These are phyloP conservation scores for Lasiurus borealis DNA, from an alignment of 2,113 vertebrate species.

Conservation along the genomic window DNA sequence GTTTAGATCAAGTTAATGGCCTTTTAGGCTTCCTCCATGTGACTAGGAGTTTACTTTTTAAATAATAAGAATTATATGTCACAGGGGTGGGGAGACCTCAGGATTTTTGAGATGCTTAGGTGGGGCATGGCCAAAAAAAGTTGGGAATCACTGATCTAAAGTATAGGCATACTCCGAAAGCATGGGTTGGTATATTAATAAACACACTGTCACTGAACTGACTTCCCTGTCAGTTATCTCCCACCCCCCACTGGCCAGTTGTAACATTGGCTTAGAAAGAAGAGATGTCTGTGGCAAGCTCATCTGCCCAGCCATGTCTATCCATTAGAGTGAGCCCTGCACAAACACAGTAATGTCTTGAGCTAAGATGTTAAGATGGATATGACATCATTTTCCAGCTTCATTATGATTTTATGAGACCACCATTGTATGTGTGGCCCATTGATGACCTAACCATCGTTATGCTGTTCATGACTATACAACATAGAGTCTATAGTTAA, in stretches of 20 bases:
- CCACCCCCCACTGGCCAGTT: not conserved
- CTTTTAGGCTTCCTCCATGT: no score
- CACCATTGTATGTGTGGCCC: not conserved
- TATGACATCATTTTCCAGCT: not conserved
- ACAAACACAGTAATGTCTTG: not conserved
- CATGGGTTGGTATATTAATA: not conserved
- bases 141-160: not conserved
- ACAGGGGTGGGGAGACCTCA: no score
- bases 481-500: not conserved
- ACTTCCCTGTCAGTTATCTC: not conserved
- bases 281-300: not conserved
- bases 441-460: rapidly evolving
- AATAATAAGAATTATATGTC: no score
- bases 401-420: not conserved
- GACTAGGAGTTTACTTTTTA: no score
- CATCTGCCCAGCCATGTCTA: not conserved
- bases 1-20: no score
- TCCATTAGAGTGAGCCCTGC: not conserved
- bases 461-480: not conserved
- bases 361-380: not conserved
- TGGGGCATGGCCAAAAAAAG: no score
- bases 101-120: no score
- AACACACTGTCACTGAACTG: not conserved
- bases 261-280: not conserved
- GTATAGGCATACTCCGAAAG: not conserved